Evolutionary conservation across 2,888 invertebrate species (phyloP).

Genomic region (Timandra comae): DNA sequence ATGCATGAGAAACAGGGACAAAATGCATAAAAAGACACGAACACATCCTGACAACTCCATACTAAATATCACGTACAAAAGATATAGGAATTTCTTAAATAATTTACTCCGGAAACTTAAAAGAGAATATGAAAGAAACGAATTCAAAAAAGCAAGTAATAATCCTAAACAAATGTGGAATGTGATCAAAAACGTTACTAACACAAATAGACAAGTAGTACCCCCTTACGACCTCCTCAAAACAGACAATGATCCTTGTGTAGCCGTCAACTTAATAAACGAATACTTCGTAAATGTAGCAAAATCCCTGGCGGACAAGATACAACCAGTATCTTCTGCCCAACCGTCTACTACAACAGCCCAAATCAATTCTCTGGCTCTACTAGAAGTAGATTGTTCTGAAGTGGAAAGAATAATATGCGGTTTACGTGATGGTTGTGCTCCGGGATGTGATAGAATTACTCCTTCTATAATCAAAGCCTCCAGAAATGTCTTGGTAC

Average conservation of each 20-base stretch:
- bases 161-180: slow-evolving; percentile 10
- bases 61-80: slow-evolving; percentile 2
- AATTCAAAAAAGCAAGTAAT: slow-evolving; percentile 2
- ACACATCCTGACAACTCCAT: slow-evolving; percentile 1
- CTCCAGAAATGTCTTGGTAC: too few species aligned
- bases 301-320: not conserved
- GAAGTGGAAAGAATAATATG: too few species aligned
- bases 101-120: slow-evolving; percentile 8
- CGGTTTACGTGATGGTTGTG: too few species aligned
- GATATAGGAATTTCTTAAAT: slow-evolving; percentile 9
- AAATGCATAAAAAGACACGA: slow-evolving; percentile 3
- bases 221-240: slow-evolving; percentile 1
- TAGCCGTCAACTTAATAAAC: slow-evolving; percentile 1
- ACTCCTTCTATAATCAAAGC: too few species aligned
- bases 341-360: too few species aligned
- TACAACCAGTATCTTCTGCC: not conserved
- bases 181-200: slow-evolving; percentile 5
- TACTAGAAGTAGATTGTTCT: too few species aligned
- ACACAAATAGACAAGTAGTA: not conserved
- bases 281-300: slow-evolving; percentile 1
- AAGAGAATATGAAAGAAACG: slow-evolving; percentile 5
- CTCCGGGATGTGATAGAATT: too few species aligned
- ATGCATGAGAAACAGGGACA: slow-evolving; percentile 10
- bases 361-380: too few species aligned
- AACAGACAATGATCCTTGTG: not conserved